These are phyloP conservation scores for Edolisoma coerulescens DNA, from an alignment of 2,113 vertebrate species.

Conservation along the genomic window DNA sequence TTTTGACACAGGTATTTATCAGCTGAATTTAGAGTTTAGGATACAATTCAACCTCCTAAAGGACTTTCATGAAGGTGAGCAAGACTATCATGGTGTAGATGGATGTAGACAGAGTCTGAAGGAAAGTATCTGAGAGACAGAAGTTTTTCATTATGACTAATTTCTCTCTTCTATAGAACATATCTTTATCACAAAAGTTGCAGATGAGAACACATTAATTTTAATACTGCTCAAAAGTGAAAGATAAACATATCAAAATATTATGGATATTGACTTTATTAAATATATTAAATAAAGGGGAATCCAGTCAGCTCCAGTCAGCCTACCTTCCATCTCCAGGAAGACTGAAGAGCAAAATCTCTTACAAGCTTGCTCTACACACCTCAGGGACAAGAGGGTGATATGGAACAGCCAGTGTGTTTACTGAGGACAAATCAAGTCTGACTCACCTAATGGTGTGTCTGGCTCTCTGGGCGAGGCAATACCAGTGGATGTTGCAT, in stretches of 20 bases:
- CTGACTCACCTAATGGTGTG: not conserved
- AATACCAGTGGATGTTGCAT: not conserved
- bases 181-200: not conserved
- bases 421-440: not conserved
- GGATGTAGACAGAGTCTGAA: not conserved
- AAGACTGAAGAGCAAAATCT: not conserved
- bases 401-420: not conserved
- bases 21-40: not conserved
- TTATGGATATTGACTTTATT: not conserved
- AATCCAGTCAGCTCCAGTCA: not conserved
- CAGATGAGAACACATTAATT: not conserved
- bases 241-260: not conserved
- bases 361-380: not conserved
- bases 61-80: not conserved
- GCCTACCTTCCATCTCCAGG: not conserved
- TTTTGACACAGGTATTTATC: not conserved
- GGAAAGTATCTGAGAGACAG: not conserved
- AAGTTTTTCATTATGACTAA: not conserved
- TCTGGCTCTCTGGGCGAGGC: not conserved
- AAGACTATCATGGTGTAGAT: not conserved
- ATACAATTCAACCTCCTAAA: not conserved
- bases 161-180: not conserved
- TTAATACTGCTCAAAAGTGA: not conserved
- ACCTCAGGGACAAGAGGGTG: not conserved
- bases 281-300: not conserved